Conservation (phyloP, 1,140 invertebrate species). For the Trypoxylus dichotomus region DNA sequence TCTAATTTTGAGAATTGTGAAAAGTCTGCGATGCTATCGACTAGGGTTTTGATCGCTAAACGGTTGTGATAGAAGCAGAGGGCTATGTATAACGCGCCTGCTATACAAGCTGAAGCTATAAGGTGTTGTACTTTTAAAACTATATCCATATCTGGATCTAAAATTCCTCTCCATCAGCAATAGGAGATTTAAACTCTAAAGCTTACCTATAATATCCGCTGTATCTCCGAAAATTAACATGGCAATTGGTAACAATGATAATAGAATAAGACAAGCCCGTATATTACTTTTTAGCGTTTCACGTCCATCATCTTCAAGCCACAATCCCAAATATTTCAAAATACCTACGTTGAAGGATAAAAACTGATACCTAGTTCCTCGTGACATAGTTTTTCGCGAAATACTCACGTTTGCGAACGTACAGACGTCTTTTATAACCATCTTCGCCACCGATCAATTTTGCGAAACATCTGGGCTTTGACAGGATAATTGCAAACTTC, state of each 20-base stretch:
- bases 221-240: neutral
- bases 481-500: no score
- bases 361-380: neutral
- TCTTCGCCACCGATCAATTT: neutral
- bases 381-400: neutral
- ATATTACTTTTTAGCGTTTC: constrained; percentile 16
- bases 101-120: constrained; percentile 39
- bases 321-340: constrained; percentile 33
- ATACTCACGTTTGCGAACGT: neutral
- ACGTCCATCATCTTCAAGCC: constrained; percentile 32
- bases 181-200: neutral
- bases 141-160: constrained; percentile 34
- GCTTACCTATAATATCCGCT: neutral
- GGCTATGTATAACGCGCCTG: constrained; percentile 41
- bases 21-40: constrained; percentile 36
- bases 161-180: neutral
- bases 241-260: constrained; percentile 37
- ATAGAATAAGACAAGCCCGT: constrained; percentile 34
- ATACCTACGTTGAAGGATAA: constrained; percentile 30
- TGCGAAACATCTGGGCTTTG: no score
- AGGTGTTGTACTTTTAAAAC: constrained; percentile 36
- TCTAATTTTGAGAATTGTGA: constrained; percentile 32
- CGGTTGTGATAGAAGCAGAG: constrained; percentile 40
- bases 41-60: constrained; percentile 34
- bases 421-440: neutral